A percentile compares a stretch with the other conserved stretches of the same genome.
Evolutionary conservation across 1,140 invertebrate genomes (phyloP).

Genomic region (Brachionus asplanchnoidis): DNA sequence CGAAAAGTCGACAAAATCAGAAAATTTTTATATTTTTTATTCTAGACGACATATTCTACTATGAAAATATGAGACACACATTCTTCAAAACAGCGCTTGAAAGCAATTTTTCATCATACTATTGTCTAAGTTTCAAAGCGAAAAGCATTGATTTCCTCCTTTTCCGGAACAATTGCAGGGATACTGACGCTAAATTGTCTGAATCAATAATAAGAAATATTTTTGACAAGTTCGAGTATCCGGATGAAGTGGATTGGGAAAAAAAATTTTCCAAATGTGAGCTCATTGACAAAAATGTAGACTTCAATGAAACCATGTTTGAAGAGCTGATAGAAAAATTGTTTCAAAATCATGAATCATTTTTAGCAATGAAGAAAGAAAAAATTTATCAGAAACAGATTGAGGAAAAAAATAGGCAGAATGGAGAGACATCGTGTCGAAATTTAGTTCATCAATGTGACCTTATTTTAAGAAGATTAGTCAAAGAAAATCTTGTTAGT

Average conservation of each 20-base stretch:
- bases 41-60: constrained; percentile 37
- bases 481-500: neutral
- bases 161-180: neutral
- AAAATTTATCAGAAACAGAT: neutral
- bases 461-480: neutral
- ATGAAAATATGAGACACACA: constrained; percentile 21
- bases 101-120: neutral
- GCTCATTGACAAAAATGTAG: neutral
- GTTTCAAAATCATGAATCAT: neutral
- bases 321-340: neutral
- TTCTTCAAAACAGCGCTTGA: neutral
- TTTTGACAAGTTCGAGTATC: constrained; percentile 24
- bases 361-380: neutral
- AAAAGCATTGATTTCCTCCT: neutral
- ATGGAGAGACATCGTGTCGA: neutral
- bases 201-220: constrained; percentile 24
- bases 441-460: constrained; percentile 23
- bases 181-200: neutral
- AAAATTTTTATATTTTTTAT: neutral
- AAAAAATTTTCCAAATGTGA: neutral
- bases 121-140: neutral
- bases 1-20: neutral
- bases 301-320: neutral
- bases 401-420: neutral
- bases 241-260: constrained; percentile 7